Conservation (phyloP, 1,140 invertebrate species). For the Drosophila aff. region DNA sequence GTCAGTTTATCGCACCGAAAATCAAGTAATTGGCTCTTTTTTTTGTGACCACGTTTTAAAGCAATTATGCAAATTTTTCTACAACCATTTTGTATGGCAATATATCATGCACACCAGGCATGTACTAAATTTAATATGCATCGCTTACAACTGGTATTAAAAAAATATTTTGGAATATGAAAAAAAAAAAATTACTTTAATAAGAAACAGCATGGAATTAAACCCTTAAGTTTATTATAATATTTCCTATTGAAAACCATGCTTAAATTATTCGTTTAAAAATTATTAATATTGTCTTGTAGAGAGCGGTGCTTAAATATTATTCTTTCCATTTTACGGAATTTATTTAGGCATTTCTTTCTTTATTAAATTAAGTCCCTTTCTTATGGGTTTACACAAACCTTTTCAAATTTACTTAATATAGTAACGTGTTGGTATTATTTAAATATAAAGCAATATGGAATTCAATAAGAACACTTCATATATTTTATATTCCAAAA, state of each 20-base stretch:
- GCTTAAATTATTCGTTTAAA: too few relatives aligned
- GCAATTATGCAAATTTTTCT: constrained; percentile 68
- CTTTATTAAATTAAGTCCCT: background rate
- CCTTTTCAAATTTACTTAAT: background rate
- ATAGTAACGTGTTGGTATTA: background rate
- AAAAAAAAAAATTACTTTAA: too few relatives aligned
- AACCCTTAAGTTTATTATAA: too few relatives aligned
- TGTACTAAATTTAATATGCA: background rate
- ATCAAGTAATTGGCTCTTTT: constrained; percentile 68
- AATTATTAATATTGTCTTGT: too few relatives aligned
- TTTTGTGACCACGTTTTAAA: constrained; percentile 16
- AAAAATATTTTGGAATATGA: too few relatives aligned
- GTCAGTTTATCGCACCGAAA: constrained; percentile 72
- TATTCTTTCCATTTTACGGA: too few relatives aligned
- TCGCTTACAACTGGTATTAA: background rate
- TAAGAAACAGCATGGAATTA: too few relatives aligned
- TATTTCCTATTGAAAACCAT: too few relatives aligned
- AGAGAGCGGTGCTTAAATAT: too few relatives aligned
- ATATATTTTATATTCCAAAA: background rate
- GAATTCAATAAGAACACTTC: background rate
- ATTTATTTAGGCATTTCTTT: too few relatives aligned
- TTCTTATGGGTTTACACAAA: background rate
- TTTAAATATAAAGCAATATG: background rate
- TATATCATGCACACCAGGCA: background rate
- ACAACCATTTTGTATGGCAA: constrained; percentile 43